phyloP scores from a whole-genome alignment of 2,888 invertebrate species.

The Neoitamus cyanurus region DNA sequence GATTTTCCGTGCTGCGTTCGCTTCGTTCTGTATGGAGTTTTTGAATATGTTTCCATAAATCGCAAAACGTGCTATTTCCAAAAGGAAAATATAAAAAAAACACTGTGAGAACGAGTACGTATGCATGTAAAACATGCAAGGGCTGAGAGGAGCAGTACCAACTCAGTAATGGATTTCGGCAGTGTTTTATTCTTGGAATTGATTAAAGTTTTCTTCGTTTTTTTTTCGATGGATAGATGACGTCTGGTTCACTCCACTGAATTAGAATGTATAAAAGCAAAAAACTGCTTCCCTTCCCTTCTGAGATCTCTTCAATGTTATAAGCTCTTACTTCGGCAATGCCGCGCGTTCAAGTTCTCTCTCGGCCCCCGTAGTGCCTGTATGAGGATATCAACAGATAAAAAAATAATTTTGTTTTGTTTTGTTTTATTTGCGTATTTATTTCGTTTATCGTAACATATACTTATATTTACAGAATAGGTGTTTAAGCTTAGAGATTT shows the following conservation, averaged over 20 bases:
- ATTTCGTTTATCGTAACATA: too few species aligned
- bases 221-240: slow-evolving; percentile 1
- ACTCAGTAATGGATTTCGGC: neutral
- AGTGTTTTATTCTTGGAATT: slow-evolving; percentile 3
- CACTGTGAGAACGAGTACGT: neutral
- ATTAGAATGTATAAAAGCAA: neutral
- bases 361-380: neutral
- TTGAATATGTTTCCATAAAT: slow-evolving; percentile 32
- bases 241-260: slow-evolving; percentile 27
- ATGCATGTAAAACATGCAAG: neutral
- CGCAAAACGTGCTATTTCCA: neutral
- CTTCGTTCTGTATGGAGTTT: neutral
- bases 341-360: neutral
- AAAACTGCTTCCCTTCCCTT: neutral
- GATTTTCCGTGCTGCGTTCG: neutral
- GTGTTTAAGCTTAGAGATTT: too few species aligned
- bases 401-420: too few species aligned
- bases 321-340: neutral
- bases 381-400: neutral
- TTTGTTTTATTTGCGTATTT: too few species aligned
- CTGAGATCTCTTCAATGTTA: neutral
- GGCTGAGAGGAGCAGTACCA: neutral
- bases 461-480: too few species aligned
- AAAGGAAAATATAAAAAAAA: neutral
- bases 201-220: neutral